Evolutionary conservation across 2,113 vertebrate genomes (phyloP).

Genomic region (Myotis davidii): DNA sequence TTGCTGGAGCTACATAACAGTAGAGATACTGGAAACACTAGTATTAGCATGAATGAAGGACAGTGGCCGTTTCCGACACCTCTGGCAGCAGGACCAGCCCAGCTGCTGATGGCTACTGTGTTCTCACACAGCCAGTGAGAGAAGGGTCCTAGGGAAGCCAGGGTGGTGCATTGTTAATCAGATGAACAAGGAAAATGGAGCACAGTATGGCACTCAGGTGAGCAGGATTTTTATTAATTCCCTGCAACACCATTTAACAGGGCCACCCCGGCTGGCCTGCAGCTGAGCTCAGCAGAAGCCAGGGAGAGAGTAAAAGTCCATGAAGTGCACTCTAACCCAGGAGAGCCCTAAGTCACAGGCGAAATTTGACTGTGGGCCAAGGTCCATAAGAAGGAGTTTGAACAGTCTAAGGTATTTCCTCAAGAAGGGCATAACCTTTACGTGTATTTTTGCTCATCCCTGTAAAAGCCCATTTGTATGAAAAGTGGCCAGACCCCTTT

Average conservation of each 20-base stretch:
- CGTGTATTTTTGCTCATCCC: not conserved
- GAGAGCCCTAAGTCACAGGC: not conserved
- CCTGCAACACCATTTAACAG: slow-evolving; percentile 70
- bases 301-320: not conserved
- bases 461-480: not conserved
- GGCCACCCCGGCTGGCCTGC: slow-evolving; percentile 53
- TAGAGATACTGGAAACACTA: not conserved
- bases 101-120: not conserved
- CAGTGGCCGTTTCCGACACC: not conserved
- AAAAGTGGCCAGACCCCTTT: not conserved
- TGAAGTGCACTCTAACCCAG: slow-evolving; percentile 6
- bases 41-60: not conserved
- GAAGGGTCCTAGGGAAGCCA: not conserved
- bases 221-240: slow-evolving; percentile 74
- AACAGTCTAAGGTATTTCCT: not conserved
- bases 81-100: not conserved
- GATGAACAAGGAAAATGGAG: slow-evolving; percentile 55
- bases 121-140: not conserved
- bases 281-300: slow-evolving; percentile 48
- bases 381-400: not conserved
- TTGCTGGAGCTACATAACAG: not conserved
- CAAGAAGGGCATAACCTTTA: slow-evolving; percentile 16
- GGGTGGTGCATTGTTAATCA: not conserved
- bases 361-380: not conserved
- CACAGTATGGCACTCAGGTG: slow-evolving; percentile 51